Conservation (phyloP, 1,140 invertebrate genomes). For the Leguminivora glycinivorella region DNA sequence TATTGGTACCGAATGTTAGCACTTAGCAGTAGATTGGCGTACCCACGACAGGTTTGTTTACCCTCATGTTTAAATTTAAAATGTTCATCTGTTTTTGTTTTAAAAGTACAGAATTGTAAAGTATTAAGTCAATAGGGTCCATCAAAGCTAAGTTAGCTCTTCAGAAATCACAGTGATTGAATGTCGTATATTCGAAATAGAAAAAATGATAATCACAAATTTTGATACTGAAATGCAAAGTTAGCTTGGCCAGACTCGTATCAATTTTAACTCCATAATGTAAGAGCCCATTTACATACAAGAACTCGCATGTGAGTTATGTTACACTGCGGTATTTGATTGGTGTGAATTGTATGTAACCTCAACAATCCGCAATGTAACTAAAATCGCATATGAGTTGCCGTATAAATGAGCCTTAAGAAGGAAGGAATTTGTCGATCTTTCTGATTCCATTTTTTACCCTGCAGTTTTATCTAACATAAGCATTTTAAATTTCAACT, state of each 20-base stretch:
- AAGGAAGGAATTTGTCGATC: background rate
- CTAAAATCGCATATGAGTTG: too few relatives aligned
- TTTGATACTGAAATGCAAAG: too few relatives aligned
- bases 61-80: background rate
- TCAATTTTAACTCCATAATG: background rate
- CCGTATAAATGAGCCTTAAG: too few relatives aligned
- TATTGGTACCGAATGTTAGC: background rate
- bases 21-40: background rate
- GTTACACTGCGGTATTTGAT: background rate
- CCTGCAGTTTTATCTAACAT: constrained; percentile 4
- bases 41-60: background rate
- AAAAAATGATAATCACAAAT: too few relatives aligned
- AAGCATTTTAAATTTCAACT: constrained; percentile 17
- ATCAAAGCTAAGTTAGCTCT: background rate
- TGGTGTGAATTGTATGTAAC: too few relatives aligned
- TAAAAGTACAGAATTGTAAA: background rate
- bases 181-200: too few relatives aligned
- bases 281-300: too few relatives aligned
- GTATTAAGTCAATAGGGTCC: constrained; percentile 2
- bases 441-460: background rate
- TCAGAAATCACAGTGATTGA: background rate
- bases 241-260: too few relatives aligned
- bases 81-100: background rate
- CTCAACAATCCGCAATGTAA: too few relatives aligned
- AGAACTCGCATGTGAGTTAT: background rate